Percentiles rank a stretch among this genome's conserved stretches.
Evolutionary conservation across 2,113 vertebrate genomes (phyloP).

Genomic region (Proterorhinus semilunaris): DNA sequence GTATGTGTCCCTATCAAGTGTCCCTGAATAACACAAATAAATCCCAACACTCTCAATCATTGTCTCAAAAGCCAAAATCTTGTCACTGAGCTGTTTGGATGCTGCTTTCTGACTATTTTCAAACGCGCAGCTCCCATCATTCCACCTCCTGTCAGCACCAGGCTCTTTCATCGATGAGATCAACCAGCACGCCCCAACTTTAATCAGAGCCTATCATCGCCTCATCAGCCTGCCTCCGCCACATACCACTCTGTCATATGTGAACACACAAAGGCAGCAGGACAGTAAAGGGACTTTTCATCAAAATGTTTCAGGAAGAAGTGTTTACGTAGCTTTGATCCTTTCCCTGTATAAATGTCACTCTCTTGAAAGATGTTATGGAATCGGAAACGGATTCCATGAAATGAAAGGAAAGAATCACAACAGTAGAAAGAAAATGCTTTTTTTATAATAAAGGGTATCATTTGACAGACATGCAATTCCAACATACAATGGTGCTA

Average conservation of each 20-base stretch:
- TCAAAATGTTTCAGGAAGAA: conserved; percentile 20
- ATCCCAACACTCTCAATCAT: conserved; percentile 25
- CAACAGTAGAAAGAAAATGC: background rate
- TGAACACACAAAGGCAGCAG: conserved; percentile 5
- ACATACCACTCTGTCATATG: conserved; percentile 51
- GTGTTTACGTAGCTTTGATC: conserved; percentile 37
- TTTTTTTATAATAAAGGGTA: background rate
- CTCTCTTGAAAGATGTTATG: conserved; percentile 18
- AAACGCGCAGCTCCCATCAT: conserved; percentile 32
- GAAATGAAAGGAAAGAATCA: background rate
- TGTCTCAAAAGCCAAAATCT: conserved; percentile 38
- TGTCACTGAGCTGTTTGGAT: conserved; percentile 21
- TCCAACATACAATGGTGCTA: background rate
- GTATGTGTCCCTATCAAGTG: background rate
- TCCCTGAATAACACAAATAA: conserved; percentile 44
- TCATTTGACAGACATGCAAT: background rate
- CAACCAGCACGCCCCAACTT: conserved; percentile 59
- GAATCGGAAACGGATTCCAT: conserved; percentile 6
- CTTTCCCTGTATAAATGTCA: conserved; percentile 26
- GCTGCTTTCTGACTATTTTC: conserved; percentile 28
- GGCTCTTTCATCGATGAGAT: conserved; percentile 67
- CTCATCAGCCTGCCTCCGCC: conserved; percentile 54
- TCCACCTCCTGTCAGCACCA: conserved; percentile 60
- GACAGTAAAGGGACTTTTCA: conserved; percentile 37
- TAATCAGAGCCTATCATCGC: conserved; percentile 65